Percentiles rank a stretch among this genome's conserved stretches.
Evolutionary conservation across 2,888 invertebrate species (phyloP).

Genomic region (Tortrix viridana): DNA sequence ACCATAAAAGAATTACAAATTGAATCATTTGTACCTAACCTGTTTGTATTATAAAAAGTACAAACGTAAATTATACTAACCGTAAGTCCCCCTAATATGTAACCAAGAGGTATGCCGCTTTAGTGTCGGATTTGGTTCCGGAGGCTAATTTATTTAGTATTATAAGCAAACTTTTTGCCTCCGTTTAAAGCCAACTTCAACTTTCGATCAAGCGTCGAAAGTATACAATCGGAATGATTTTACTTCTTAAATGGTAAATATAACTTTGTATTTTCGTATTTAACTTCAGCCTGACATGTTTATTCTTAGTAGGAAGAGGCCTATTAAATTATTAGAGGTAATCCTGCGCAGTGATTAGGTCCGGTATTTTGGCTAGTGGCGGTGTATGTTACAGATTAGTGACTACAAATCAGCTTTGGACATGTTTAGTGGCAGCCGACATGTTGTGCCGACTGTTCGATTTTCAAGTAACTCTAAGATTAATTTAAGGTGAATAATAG

Average conservation of each 20-base stretch:
- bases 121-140: slow-evolving; percentile 77
- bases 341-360: slow-evolving; percentile 66
- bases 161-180: slow-evolving; percentile 49
- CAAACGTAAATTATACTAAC: slow-evolving; percentile 73
- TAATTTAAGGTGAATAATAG: neutral
- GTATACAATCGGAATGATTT: slow-evolving; percentile 42
- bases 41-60: slow-evolving; percentile 76
- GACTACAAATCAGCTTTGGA: slow-evolving; percentile 64
- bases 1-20: slow-evolving; percentile 76
- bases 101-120: slow-evolving; percentile 69
- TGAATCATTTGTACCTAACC: slow-evolving; percentile 74
- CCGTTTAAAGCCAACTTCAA: slow-evolving; percentile 18
- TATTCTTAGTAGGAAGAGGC: slow-evolving; percentile 78
- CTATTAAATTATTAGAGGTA: slow-evolving; percentile 81
- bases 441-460: slow-evolving; percentile 42
- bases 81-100: slow-evolving; percentile 77
- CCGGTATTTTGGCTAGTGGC: slow-evolving; percentile 72
- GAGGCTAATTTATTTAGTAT: slow-evolving; percentile 72
- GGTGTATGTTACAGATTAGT: slow-evolving; percentile 59
- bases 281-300: slow-evolving; percentile 78
- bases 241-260: slow-evolving; percentile 40
- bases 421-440: slow-evolving; percentile 63
- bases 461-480: neutral
- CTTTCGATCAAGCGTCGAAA: slow-evolving; percentile 43
- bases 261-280: slow-evolving; percentile 65